phyloP scores from a whole-genome alignment of 2,797 vertebrate genomes.

The Falco concolor region DNA sequence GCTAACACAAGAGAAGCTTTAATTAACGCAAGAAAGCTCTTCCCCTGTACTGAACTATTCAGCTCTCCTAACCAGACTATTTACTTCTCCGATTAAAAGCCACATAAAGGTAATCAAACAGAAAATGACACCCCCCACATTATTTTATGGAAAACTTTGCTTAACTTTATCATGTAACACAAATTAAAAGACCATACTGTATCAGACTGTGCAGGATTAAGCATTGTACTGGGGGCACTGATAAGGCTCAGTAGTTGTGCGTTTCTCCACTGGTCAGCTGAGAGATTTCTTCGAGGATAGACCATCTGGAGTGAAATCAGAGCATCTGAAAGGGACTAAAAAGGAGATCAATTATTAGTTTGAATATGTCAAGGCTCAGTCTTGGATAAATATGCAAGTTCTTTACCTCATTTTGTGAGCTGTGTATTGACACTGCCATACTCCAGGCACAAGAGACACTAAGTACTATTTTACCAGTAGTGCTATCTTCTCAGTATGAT shows the following conservation, averaged over 20 bases:
- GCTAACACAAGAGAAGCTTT: not conserved
- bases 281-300: slow-evolving; percentile 95
- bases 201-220: slow-evolving; percentile 98
- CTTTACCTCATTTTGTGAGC: not conserved
- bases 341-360: not conserved
- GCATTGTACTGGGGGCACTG: slow-evolving; percentile 97
- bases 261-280: slow-evolving; percentile 97
- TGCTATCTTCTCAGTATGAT: not conserved
- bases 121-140: not conserved
- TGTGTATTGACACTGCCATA: not conserved
- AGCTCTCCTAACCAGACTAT: not conserved
- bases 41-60: not conserved
- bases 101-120: not conserved
- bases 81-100: not conserved
- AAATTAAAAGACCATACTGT: slow-evolving; percentile 78
- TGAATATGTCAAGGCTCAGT: not conserved
- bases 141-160: not conserved
- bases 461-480: not conserved
- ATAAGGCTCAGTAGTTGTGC: slow-evolving; percentile 96
- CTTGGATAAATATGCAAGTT: not conserved
- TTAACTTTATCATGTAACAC: not conserved
- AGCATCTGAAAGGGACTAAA: slow-evolving; percentile 93
- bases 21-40: not conserved
- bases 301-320: slow-evolving; percentile 97
- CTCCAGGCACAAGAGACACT: not conserved